These are phyloP conservation scores for Cichladusa arquata DNA, from an alignment of 2,113 vertebrate genomes.

Conservation along the genomic window DNA sequence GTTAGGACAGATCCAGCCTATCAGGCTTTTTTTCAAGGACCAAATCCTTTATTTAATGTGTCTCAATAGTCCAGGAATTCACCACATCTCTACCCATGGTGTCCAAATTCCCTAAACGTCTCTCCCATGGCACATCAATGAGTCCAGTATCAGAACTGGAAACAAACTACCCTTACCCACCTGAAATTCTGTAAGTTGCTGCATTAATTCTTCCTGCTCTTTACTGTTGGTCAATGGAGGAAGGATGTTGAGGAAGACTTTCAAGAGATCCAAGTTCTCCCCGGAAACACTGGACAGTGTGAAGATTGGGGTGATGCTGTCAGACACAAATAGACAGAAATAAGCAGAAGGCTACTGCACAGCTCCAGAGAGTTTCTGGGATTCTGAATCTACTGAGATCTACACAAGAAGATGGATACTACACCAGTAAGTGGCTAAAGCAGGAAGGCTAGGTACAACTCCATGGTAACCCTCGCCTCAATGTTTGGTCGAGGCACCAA, in stretches of 20 bases:
- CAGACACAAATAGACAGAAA: conserved; percentile 25
- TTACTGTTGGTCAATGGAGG: conserved; percentile 98
- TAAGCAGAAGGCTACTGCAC: not conserved
- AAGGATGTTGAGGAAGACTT: conserved; percentile 96
- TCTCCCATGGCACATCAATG: not conserved
- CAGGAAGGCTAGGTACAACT: not conserved
- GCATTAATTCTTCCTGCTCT: conserved; percentile 97
- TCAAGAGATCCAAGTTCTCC: conserved; percentile 91
- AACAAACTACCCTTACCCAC: conserved; percentile 57
- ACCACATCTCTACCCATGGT: fast-evolving
- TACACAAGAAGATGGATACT: not conserved
- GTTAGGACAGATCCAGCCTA: not conserved
- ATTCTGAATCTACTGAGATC: not conserved
- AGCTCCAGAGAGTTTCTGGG: not conserved
- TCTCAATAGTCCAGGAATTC: not conserved
- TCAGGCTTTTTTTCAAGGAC: not conserved
- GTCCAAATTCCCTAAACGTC: not conserved
- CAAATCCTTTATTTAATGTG: not conserved
- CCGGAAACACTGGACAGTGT: conserved; percentile 94
- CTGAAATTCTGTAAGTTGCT: conserved; percentile 97
- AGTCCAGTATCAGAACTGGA: not conserved
- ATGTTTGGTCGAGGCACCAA: not conserved
- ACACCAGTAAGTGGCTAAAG: not conserved
- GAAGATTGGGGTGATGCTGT: conserved; percentile 95
- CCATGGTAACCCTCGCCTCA: not conserved